These are phyloP conservation scores for Rhagoletis pomonella DNA, from an alignment of 1,140 invertebrate genomes.

Conservation along the genomic window DNA sequence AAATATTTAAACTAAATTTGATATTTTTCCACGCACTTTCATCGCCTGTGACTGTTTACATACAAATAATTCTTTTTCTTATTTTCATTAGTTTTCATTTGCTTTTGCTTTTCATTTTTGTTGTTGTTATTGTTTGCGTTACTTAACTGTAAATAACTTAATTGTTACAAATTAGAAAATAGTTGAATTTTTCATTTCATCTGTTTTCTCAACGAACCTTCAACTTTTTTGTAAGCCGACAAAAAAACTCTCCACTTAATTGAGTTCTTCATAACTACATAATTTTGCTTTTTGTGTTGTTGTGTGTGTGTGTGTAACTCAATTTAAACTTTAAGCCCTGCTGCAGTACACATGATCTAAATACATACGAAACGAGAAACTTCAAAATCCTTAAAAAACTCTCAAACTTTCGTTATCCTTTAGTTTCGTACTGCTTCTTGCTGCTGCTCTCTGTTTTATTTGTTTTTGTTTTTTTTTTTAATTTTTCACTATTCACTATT, in stretches of 20 bases:
- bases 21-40: constrained; percentile 3
- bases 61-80: neutral
- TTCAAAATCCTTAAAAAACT: neutral
- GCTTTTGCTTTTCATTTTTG: neutral
- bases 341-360: neutral
- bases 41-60: neutral
- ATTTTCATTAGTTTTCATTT: neutral
- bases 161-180: neutral
- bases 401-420: neutral
- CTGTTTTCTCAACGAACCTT: neutral
- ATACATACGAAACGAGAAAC: neutral
- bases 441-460: neutral
- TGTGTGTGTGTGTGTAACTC: neutral
- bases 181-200: neutral
- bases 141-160: constrained; percentile 23
- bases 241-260: constrained; percentile 24
- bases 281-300: too few species aligned
- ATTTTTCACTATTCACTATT: constrained; percentile 44
- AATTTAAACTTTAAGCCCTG: neutral
- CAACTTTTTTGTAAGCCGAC: neutral
- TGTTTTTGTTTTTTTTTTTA: constrained; percentile 6
- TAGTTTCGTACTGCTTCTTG: constrained; percentile 14
- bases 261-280: neutral
- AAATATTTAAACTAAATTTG: neutral
- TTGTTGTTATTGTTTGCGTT: constrained; percentile 31